Evolutionary conservation across 1,140 invertebrate genomes (phyloP).

Genomic region (Batillaria attramentaria): DNA sequence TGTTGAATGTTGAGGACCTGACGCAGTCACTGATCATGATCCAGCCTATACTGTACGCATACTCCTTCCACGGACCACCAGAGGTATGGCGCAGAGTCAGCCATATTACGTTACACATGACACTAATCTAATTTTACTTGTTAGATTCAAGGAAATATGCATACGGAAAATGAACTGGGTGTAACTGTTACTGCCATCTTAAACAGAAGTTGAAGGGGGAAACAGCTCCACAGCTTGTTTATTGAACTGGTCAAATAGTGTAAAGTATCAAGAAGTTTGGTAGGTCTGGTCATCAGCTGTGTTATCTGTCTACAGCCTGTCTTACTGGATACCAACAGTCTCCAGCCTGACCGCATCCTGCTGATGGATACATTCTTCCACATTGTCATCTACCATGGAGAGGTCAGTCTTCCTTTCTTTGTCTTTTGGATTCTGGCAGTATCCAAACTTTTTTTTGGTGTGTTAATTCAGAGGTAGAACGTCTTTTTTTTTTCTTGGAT

Average conservation of each 20-base stretch:
- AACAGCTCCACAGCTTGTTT: too few species aligned
- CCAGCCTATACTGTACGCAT: constrained; percentile 98
- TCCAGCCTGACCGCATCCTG: constrained; percentile 96
- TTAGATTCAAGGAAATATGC: background rate
- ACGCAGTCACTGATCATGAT: constrained; percentile 99
- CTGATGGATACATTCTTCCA: constrained; percentile 99
- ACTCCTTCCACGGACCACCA: constrained; percentile 97
- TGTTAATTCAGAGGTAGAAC: too few species aligned
- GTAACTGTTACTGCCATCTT: background rate
- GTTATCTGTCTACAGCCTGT: constrained; percentile 82
- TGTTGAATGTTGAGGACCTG: constrained; percentile 95
- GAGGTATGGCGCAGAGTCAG: too few species aligned
- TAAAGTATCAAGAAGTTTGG: background rate
- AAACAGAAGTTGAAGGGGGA: too few species aligned
- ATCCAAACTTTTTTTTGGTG: too few species aligned
- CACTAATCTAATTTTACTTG: background rate
- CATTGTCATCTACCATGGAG: constrained; percentile 99
- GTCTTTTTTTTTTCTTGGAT: too few species aligned
- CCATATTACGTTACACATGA: background rate
- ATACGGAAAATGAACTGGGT: background rate
- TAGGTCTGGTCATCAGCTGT: too few species aligned
- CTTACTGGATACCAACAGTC: constrained; percentile 95
- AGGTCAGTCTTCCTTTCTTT: too few species aligned
- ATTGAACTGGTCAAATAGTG: too few species aligned
- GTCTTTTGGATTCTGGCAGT: too few species aligned